Base-by-base conservation (phyloP, 2,888 invertebrate species). In the Pantelozetes paolii region DNA sequence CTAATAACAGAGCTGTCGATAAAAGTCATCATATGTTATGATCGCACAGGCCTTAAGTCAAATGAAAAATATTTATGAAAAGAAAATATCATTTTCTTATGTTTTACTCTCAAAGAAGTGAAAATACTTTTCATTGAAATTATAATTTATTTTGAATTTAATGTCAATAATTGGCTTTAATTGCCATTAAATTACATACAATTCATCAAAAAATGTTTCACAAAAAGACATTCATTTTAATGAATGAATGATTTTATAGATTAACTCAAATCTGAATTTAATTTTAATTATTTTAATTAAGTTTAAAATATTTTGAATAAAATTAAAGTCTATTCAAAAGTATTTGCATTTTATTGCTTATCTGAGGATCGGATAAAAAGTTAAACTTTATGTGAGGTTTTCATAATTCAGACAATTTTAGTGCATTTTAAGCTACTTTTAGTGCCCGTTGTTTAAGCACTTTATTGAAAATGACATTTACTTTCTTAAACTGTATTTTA, bases 1-100 rank as follows among this genome's bases (percentile, higher is more conserved):
- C n/a, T 59, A 59, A 59, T 59, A 59, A 59, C 59, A 59, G 59
- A 59, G 30, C 59, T 59, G 59, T 59, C 59, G 30, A 30, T 30
- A 30, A 59, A 9, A 28, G 15, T 15, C 28, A 30, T 59, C 59
- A 59, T 28, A 15, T 59, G n/a, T 59, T 59, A 59, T 6, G 32
- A 59, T 59, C 18, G 8, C 23, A 20, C 20, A n/a, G 32, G 28
- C 23, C 28, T 20, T 20, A 54, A n/a, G 50, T 18, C 59, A 15
- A 59, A 57, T 2, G 23, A 23, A 59, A 59, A 50, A 50, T 23
- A 50, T 50, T 15, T 50, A 50, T 50, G 20, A 50, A 20, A 50
- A 50, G 50, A 50, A 50, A 50, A 50, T 50, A 20, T n/a, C 50
- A 50, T 50, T 50, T 50, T 50, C 45, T 6, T 13, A n/a, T 50